Conservation (phyloP, 1,140 invertebrate species). For the Hirudo medicinalis region DNA sequence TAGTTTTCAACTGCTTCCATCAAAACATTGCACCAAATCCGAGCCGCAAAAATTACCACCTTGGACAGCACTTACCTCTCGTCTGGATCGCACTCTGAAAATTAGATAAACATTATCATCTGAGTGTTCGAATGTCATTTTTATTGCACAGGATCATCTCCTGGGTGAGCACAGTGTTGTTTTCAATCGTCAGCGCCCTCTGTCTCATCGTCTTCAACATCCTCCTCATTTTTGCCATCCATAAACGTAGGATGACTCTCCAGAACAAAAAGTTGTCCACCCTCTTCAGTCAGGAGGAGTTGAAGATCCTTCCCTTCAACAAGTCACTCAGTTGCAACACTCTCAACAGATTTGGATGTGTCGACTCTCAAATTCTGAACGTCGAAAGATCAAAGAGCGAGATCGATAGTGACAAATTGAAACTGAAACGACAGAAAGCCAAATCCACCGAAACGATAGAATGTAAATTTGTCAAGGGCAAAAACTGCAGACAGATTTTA, state of each 20-base stretch:
- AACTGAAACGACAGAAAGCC: background rate
- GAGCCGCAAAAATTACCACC: no score
- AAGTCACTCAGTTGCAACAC: background rate
- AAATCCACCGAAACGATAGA: background rate
- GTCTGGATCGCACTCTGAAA: no score
- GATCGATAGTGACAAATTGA: background rate
- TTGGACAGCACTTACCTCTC: no score
- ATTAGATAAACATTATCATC: no score
- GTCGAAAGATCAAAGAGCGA: background rate
- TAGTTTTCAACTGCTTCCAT: no score
- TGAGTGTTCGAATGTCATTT: background rate
- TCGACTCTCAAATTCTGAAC: background rate
- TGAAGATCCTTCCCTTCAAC: background rate
- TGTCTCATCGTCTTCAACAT: constrained; percentile 20
- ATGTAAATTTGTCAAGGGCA: background rate
- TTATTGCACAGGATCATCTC: background rate
- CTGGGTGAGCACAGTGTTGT: constrained; percentile 11
- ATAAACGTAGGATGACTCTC: background rate
- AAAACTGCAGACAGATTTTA: background rate
- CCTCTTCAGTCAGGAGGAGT: background rate
- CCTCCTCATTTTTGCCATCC: constrained; percentile 19
- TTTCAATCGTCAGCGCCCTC: background rate
- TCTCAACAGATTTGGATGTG: background rate
- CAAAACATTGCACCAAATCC: no score
- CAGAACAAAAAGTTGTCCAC: background rate